A percentile compares a stretch with the other conserved stretches of the same genome.
Evolutionary conservation across 2,113 vertebrate species (phyloP).

Genomic region (Andinoacara biseriatus): DNA sequence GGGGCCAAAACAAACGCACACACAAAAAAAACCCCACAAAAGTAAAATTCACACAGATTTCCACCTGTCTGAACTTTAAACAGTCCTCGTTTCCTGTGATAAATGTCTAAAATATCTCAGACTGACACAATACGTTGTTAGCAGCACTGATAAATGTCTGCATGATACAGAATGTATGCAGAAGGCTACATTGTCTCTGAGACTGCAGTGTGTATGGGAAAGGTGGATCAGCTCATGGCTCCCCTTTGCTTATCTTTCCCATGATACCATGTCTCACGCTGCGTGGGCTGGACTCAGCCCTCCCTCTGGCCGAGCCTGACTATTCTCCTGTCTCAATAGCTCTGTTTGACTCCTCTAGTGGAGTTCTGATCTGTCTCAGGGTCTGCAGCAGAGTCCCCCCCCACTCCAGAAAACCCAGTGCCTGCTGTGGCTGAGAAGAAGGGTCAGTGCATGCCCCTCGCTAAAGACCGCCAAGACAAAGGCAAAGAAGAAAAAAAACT

Average conservation of each 20-base stretch:
- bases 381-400: constrained; percentile 20
- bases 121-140: background rate
- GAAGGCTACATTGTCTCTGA: constrained; percentile 38
- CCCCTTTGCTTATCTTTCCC: constrained; percentile 64
- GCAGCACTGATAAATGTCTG: constrained; percentile 13
- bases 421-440: constrained; percentile 21
- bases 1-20: background rate
- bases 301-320: constrained; percentile 48
- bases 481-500: background rate
- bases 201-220: constrained; percentile 21
- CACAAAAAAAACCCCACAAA: background rate
- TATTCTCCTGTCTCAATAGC: constrained; percentile 67
- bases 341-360: constrained; percentile 62
- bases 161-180: background rate
- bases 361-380: constrained; percentile 43
- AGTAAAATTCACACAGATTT: background rate
- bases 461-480: constrained; percentile 45
- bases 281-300: constrained; percentile 68
- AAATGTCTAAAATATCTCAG: background rate
- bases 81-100: background rate
- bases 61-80: rapidly evolving
- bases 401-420: background rate
- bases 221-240: constrained; percentile 39
- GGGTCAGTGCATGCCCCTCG: constrained; percentile 6
- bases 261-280: constrained; percentile 61